Conservation (phyloP, 2,888 invertebrate genomes). For the Machimus rusticus region DNA sequence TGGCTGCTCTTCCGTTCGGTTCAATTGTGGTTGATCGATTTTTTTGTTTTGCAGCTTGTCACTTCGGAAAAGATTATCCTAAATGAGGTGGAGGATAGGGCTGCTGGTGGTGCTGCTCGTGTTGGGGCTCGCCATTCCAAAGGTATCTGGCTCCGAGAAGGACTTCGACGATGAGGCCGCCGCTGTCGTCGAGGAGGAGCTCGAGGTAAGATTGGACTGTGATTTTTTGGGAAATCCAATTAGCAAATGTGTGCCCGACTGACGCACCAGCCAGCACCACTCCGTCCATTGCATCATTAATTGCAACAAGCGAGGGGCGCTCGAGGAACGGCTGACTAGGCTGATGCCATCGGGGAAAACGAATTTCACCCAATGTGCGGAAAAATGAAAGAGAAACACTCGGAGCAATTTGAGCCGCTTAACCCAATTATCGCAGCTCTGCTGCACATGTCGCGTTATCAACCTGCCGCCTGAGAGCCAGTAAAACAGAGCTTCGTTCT, state of each 20-base stretch:
- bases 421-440: neutral
- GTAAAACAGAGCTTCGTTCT: neutral
- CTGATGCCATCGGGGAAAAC: neutral
- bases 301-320: neutral
- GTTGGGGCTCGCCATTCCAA: conserved; percentile 31
- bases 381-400: neutral
- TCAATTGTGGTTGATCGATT: conserved; percentile 12
- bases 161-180: conserved; percentile 21
- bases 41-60: conserved; percentile 20
- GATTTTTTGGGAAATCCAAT: neutral
- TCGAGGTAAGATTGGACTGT: conserved; percentile 25
- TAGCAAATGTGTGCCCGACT: neutral
- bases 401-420: neutral
- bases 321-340: neutral
- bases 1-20: neutral
- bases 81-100: conserved; percentile 42
- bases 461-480: neutral
- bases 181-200: neutral
- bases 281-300: neutral
- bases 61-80: neutral
- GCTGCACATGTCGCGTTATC: neutral
- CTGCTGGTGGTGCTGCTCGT: conserved; percentile 21
- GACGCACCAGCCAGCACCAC: neutral
- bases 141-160: neutral
- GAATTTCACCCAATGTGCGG: neutral